A percentile compares a stretch with the other conserved stretches of the same genome.
Conservation (phyloP, 2,113 vertebrate species). For the Ammospiza nelsoni region DNA sequence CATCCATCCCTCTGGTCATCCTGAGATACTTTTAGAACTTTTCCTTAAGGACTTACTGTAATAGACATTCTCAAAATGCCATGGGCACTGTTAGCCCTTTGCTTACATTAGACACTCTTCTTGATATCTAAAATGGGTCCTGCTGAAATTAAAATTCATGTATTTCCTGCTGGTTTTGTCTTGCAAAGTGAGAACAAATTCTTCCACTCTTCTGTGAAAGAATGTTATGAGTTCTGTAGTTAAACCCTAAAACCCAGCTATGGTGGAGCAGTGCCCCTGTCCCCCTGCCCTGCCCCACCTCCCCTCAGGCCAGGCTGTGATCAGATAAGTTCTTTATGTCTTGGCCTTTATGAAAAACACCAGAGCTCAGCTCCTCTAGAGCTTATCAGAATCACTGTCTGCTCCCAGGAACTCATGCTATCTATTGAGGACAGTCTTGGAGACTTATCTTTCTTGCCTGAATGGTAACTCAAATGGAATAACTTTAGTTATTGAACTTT, state of each 20-base stretch:
- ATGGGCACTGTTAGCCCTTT: not conserved
- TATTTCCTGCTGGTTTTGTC: not conserved
- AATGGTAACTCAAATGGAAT: not conserved
- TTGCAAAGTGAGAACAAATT: not conserved
- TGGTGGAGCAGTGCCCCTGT: not conserved
- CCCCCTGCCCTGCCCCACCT: not conserved
- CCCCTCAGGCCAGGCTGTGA: not conserved
- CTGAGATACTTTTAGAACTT: not conserved
- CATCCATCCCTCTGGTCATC: not conserved
- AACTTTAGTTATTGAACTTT: not conserved
- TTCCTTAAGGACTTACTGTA: not conserved
- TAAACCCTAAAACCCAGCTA: rapidly evolving
- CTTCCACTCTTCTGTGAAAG: not conserved
- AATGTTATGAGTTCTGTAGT: not conserved
- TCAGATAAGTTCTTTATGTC: not conserved
- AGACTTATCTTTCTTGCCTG: not conserved
- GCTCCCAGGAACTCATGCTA: not conserved
- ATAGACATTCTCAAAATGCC: not conserved
- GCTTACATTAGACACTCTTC: not conserved
- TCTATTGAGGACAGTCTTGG: not conserved
- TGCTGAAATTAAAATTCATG: not conserved
- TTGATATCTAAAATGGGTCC: not conserved
- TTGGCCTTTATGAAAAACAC: not conserved
- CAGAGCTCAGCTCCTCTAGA: too few relatives aligned
- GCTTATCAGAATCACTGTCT: not conserved